phyloP scores from a whole-genome alignment of 2,888 invertebrate species.

The Noctua pronuba region DNA sequence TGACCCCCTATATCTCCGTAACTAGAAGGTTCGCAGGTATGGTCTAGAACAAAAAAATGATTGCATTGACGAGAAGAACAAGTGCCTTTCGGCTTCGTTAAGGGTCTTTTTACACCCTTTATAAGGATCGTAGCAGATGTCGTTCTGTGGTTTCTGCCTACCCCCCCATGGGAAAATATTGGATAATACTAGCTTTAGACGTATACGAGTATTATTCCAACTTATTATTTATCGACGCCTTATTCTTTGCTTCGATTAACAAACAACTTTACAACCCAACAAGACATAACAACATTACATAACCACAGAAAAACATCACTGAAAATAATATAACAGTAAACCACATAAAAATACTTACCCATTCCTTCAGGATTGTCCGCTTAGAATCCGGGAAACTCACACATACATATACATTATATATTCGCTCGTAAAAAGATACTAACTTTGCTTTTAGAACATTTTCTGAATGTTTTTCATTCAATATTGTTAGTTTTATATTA shows the following conservation, averaged over 20 bases:
- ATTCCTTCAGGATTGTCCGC: constrained; percentile 6
- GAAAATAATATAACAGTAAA: constrained; percentile 15
- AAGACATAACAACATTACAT: constrained; percentile 1
- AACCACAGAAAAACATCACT: constrained; percentile 20
- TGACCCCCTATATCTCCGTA: no score
- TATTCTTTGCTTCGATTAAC: background rate
- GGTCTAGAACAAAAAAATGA: no score
- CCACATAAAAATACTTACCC: constrained; percentile 22
- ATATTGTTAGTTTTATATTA: constrained; percentile 4
- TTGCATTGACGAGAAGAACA: no score
- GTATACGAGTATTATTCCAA: background rate
- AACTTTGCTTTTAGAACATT: constrained; percentile 14
- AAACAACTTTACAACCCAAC: constrained; percentile 1
- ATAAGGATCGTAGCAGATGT: background rate
- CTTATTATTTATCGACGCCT: background rate
- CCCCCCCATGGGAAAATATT: background rate
- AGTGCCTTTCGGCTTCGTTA: no score
- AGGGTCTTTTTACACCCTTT: no score
- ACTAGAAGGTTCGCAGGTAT: no score
- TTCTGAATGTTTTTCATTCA: constrained; percentile 18
- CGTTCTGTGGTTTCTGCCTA: background rate
- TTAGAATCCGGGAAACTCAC: background rate
- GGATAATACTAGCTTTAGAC: background rate
- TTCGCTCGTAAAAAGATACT: constrained; percentile 37
- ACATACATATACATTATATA: background rate